A percentile compares a stretch with the other conserved stretches of the same genome.
Evolutionary conservation across 2,797 vertebrate genomes (phyloP).

Genomic region (Pagetopsis macropterus): DNA sequence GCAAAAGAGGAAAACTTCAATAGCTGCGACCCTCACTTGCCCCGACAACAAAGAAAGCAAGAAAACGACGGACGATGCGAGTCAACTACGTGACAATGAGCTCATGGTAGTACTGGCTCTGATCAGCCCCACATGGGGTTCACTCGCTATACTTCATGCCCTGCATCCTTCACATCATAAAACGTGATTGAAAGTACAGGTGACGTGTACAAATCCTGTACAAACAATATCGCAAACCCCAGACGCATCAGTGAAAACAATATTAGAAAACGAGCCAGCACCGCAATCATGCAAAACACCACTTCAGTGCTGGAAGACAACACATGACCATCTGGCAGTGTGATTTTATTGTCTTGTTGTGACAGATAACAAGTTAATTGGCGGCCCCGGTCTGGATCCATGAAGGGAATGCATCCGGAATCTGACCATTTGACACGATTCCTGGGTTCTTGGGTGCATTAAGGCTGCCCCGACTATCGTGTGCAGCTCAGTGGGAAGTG

Average conservation of each 20-base stretch:
- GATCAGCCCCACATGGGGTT: constrained; percentile 70
- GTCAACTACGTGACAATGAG: constrained; percentile 80
- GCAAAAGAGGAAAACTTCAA: constrained; percentile 51
- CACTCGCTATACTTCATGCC: constrained; percentile 24
- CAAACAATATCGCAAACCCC: constrained; percentile 4
- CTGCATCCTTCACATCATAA: constrained; percentile 41
- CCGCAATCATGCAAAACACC: constrained; percentile 36
- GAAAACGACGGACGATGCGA: constrained; percentile 54
- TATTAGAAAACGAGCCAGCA: constrained; percentile 15
- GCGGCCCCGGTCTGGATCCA: constrained; percentile 31
- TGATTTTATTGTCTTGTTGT: constrained; percentile 62
- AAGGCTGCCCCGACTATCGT: constrained; percentile 22
- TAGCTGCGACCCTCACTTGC: constrained; percentile 50
- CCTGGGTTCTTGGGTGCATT: constrained; percentile 43
- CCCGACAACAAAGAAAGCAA: constrained; percentile 53
- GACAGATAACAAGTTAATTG: constrained; percentile 62
- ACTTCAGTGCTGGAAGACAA: constrained; percentile 14
- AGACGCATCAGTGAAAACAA: constrained; percentile 14
- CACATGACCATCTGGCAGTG: constrained; percentile 37
- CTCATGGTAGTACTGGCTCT: constrained; percentile 74
- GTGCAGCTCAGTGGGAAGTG: constrained; percentile 56
- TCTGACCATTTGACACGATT: constrained; percentile 57
- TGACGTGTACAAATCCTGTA: constrained; percentile 24
- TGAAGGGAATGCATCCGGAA: constrained; percentile 42
- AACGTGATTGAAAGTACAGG: constrained; percentile 28